Evolutionary conservation across 2,888 invertebrate genomes (phyloP).

Genomic region (Chloroclysta siterata): DNA sequence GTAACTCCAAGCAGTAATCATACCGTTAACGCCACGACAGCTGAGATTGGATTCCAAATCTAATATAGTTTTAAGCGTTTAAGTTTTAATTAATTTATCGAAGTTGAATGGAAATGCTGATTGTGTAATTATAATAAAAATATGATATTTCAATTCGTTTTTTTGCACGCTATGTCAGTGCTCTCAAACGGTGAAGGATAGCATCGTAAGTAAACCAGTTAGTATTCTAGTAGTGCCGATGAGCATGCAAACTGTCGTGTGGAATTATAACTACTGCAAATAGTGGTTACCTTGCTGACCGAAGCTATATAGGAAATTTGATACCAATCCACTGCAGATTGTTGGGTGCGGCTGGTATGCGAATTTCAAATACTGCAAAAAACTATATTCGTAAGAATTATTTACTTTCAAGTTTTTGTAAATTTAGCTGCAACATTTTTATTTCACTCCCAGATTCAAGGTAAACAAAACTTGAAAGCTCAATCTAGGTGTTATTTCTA

Average conservation of each 20-base stretch:
- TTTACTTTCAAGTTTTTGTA: no score
- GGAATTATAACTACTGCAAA: no score
- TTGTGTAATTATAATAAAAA: conserved; percentile 2
- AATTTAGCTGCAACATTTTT: not conserved
- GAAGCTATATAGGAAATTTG: no score
- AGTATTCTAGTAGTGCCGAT: not conserved
- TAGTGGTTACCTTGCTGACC: no score
- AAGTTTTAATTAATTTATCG: conserved; percentile 31
- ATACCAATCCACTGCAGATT: no score
- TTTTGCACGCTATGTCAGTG: not conserved
- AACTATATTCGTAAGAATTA: no score
- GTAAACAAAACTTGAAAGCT: conserved; percentile 6
- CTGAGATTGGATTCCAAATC: conserved; percentile 31
- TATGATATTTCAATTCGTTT: not conserved
- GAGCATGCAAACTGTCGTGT: no score
- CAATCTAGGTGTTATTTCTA: conserved; percentile 7
- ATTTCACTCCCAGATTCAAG: not conserved
- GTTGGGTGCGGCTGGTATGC: no score
- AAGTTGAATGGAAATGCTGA: conserved; percentile 19
- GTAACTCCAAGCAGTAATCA: conserved; percentile 26
- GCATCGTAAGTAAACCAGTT: not conserved
- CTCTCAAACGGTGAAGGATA: not conserved
- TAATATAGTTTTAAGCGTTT: conserved; percentile 27
- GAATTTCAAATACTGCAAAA: no score
- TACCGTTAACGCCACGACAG: conserved; percentile 29